phyloP scores from a whole-genome alignment of 2,797 vertebrate genomes.

The Fistularia tabacaria region DNA sequence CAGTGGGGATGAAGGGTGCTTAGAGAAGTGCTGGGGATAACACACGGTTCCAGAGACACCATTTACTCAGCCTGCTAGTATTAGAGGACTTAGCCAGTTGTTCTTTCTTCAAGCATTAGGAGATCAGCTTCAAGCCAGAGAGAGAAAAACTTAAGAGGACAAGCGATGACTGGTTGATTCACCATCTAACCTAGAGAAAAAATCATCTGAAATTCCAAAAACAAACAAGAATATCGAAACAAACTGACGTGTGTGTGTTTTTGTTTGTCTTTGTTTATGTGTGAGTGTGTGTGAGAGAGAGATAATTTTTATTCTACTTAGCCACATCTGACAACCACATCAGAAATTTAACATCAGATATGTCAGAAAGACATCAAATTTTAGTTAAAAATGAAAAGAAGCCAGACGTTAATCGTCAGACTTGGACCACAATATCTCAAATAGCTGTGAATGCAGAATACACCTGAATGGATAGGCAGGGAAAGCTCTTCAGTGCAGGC shows the following conservation, averaged over 20 bases:
- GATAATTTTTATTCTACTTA: too few species aligned
- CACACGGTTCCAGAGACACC: slow-evolving; percentile 60
- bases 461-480: too few species aligned
- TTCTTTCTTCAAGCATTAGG: slow-evolving; percentile 21
- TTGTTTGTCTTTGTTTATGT: too few species aligned
- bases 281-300: too few species aligned
- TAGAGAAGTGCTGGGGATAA: slow-evolving; percentile 61
- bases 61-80: slow-evolving; percentile 65
- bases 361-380: too few species aligned
- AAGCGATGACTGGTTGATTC: slow-evolving; percentile 28
- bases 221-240: not conserved
- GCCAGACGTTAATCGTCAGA: too few species aligned
- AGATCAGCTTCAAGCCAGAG: slow-evolving; percentile 15
- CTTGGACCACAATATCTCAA: too few species aligned
- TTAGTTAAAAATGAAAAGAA: too few species aligned
- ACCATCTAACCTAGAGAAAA: slow-evolving; percentile 16
- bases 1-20: slow-evolving; percentile 59
- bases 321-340: too few species aligned
- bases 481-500: too few species aligned
- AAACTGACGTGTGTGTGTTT: not conserved
- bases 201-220: slow-evolving; percentile 1
- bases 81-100: slow-evolving; percentile 47
- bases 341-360: too few species aligned
- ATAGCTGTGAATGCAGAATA: too few species aligned
- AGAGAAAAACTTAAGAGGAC: slow-evolving; percentile 32